Evolutionary conservation across 2,797 vertebrate species (phyloP), one percentile per base, ranked within the genome.

Genomic region (Sebastiscus tertius): DNA sequence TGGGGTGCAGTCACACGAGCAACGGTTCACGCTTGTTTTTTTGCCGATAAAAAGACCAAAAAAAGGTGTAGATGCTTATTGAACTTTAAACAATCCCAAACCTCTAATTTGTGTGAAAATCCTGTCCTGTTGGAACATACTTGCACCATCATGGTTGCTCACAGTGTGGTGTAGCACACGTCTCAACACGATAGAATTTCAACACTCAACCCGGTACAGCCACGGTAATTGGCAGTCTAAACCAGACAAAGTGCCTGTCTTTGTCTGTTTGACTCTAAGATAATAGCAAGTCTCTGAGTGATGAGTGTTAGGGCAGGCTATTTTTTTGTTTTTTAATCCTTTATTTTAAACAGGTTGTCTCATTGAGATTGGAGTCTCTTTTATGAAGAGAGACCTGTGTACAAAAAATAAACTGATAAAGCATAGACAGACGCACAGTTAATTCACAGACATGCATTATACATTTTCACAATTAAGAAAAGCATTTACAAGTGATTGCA

Each of bases 261-360:
- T 75, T 70, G 61, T 82, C 54, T 80, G 33, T 64, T 46, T 77
- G 62, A 72, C 60, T 71, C n/a, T 10, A 31, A 72, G 76, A 82
- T 82, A 61, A 83, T 14, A 77, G 61, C 72, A 56, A 42, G 27
- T 76, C 36, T 64, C 33, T 46, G 24, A 70, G 29, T 68, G 75
- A 79, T 55, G 31, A 16, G 42, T 39, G 20, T 66, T 62, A 71
- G 66, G 66, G 24, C 24, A 34, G 27, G 54, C 70, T 54, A 22
- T 11, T 54, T 22, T 54, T 54, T 54, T 1, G n/a, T 52, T 52
- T 52, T 49, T 52, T 52, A 54, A 54, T 54, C 52, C 52, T 22
- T 1, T 52, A 52, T n/a, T 52, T 52, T 52, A 54, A 54, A 54
- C 52, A 54, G 52, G 0, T 54, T n/a, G n/a, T 54, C n/a, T 54